phyloP scores from a whole-genome alignment of 2,113 vertebrate genomes.

The Eulemur macaco region DNA sequence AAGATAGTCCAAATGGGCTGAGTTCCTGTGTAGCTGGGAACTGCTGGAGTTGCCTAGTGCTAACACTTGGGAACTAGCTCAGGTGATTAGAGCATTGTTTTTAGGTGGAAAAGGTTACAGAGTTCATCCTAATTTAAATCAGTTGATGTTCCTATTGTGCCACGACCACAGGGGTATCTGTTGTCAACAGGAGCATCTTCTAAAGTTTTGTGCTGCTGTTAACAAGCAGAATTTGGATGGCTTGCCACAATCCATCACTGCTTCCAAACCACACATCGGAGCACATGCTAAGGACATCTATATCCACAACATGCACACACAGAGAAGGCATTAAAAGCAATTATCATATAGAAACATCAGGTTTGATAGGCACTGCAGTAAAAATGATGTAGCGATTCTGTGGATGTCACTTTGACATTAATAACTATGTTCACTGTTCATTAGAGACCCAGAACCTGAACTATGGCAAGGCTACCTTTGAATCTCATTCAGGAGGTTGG shows the following conservation, averaged over 20 bases:
- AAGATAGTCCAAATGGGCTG: background rate
- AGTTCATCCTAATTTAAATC: background rate
- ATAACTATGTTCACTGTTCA: conserved; percentile 37
- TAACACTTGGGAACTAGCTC: background rate
- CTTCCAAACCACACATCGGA: background rate
- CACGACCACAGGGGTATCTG: background rate
- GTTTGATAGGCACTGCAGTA: background rate
- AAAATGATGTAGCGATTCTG: background rate
- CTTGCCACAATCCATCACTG: background rate
- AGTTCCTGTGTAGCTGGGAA: background rate
- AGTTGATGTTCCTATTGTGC: background rate
- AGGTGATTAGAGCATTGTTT: background rate
- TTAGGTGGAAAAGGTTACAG: background rate
- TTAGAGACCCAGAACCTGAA: conserved; percentile 21
- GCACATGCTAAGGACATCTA: background rate
- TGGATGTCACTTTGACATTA: conserved; percentile 42
- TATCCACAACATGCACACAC: background rate
- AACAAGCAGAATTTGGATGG: background rate
- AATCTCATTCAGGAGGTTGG: conserved; percentile 44
- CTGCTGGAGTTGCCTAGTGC: background rate
- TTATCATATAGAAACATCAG: background rate
- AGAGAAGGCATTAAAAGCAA: background rate
- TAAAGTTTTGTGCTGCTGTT: background rate
- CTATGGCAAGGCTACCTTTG: background rate
- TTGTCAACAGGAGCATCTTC: background rate